A percentile compares a stretch with the other conserved stretches of the same genome.
Evolutionary conservation across 2,888 invertebrate species (phyloP).

Genomic region (Tolmerus cingulatus): DNA sequence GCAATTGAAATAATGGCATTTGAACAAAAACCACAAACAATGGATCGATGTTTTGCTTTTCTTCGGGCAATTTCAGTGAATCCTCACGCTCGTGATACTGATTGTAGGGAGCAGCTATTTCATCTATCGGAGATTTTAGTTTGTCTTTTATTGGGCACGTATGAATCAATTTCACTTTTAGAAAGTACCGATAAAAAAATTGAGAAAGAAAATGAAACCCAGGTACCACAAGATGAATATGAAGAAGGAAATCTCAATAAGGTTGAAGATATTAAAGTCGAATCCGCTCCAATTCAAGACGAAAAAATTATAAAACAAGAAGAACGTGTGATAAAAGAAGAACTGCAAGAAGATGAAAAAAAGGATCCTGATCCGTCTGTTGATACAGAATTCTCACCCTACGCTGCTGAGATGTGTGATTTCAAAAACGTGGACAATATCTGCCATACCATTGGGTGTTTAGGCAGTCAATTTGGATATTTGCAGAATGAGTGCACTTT

Average conservation of each 20-base stretch:
- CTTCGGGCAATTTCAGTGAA: slow-evolving; percentile 59
- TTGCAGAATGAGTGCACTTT: slow-evolving; percentile 59
- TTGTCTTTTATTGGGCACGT: slow-evolving; percentile 59
- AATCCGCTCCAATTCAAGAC: slow-evolving; percentile 44
- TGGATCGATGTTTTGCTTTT: slow-evolving; percentile 59
- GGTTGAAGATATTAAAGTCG: slow-evolving; percentile 33
- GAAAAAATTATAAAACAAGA: slow-evolving; percentile 18
- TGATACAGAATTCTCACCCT: slow-evolving; percentile 52
- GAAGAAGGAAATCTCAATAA: slow-evolving; percentile 45
- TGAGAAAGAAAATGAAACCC: slow-evolving; percentile 42
- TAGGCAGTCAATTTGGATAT: slow-evolving; percentile 58
- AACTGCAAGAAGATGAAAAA: not conserved
- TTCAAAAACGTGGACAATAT: slow-evolving; percentile 55
- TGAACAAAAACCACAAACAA: slow-evolving; percentile 56
- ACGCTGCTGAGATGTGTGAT: slow-evolving; percentile 57
- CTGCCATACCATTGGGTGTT: slow-evolving; percentile 58
- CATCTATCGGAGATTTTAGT: slow-evolving; percentile 60
- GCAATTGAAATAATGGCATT: slow-evolving; percentile 60
- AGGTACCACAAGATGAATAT: slow-evolving; percentile 17
- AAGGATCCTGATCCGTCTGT: not conserved
- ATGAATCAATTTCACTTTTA: slow-evolving; percentile 55
- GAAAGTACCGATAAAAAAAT: slow-evolving; percentile 47
- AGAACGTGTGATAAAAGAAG: not conserved
- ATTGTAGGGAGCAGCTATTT: slow-evolving; percentile 58
- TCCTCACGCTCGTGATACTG: slow-evolving; percentile 55